Percentiles rank a stretch among this genome's conserved stretches.
Conservation (phyloP, 1,140 invertebrate genomes). For the Oncopeltus fasciatus region DNA sequence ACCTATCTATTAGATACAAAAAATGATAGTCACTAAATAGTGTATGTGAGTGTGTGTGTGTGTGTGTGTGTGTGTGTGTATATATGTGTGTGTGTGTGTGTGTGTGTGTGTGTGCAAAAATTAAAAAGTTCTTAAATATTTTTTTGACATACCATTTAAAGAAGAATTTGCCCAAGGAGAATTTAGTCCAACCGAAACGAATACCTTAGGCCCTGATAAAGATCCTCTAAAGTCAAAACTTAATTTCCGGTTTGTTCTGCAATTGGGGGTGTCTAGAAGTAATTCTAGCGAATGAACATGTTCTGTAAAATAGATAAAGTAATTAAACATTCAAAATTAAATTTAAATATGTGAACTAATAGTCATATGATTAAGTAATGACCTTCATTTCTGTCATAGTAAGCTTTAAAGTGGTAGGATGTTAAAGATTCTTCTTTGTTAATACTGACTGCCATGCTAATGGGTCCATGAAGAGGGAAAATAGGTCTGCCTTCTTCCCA, state of each 20-base stretch:
- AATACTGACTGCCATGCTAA: constrained; percentile 38
- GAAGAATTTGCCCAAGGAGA: constrained; percentile 41
- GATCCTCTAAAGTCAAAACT: constrained; percentile 35
- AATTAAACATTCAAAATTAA: not conserved
- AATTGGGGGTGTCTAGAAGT: constrained; percentile 51
- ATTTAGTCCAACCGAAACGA: constrained; percentile 36
- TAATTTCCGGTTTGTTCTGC: constrained; percentile 43
- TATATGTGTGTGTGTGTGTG: not conserved
- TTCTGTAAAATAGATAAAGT: not conserved
- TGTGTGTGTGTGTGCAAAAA: not conserved
- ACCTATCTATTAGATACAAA: too few species aligned
- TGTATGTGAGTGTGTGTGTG: too few species aligned
- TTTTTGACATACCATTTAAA: constrained; percentile 32
- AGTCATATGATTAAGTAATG: not conserved
- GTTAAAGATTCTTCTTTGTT: constrained; percentile 43
- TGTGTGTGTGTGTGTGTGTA: too few species aligned
- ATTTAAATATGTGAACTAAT: not conserved
- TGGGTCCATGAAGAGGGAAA: constrained; percentile 40
- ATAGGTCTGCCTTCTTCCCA: constrained; percentile 33
- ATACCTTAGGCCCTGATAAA: constrained; percentile 33
- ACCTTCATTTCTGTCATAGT: constrained; percentile 25
- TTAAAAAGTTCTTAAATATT: not conserved
- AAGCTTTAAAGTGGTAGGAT: constrained; percentile 43
- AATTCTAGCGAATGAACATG: not conserved
- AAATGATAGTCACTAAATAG: too few species aligned